Percentiles rank a stretch among this genome's conserved stretches.
Evolutionary conservation across 2,888 invertebrate genomes (phyloP).

Genomic region (Chloroclystis v-ata): DNA sequence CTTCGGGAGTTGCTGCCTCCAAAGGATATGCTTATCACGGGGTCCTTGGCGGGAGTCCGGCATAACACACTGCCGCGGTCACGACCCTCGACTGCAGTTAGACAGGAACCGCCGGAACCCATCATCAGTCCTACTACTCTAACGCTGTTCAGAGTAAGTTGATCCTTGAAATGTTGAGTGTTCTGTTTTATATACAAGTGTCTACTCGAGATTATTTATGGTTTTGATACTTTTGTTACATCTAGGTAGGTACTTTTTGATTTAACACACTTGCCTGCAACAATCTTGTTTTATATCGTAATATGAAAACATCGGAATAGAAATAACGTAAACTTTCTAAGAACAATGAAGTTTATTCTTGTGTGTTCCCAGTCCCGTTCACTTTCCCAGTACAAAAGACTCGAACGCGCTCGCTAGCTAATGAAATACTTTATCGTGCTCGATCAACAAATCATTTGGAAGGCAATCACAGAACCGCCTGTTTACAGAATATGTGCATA

Average conservation of each 20-base stretch:
- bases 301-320: not conserved
- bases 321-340: not conserved
- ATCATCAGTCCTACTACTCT: conserved; percentile 59
- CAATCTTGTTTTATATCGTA: not conserved
- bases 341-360: not conserved
- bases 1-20: conserved; percentile 67
- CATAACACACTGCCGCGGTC: conserved; percentile 69
- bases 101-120: conserved; percentile 46
- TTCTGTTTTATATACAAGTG: too few species aligned
- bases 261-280: too few species aligned
- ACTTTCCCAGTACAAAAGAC: conserved; percentile 34
- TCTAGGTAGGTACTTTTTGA: too few species aligned
- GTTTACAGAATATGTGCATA: conserved; percentile 22
- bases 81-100: conserved; percentile 51
- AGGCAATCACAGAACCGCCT: conserved; percentile 20
- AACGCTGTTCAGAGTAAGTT: conserved; percentile 69
- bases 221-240: too few species aligned
- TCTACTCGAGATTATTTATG: too few species aligned
- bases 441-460: conserved; percentile 16
- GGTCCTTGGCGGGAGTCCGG: conserved; percentile 61
- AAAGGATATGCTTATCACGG: conserved; percentile 63
- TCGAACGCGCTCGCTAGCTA: conserved; percentile 34
- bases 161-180: not conserved
- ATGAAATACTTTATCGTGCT: conserved; percentile 36
- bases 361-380: not conserved